Evolutionary conservation across 2,797 vertebrate species (phyloP).

Genomic region (Varecia variegata): DNA sequence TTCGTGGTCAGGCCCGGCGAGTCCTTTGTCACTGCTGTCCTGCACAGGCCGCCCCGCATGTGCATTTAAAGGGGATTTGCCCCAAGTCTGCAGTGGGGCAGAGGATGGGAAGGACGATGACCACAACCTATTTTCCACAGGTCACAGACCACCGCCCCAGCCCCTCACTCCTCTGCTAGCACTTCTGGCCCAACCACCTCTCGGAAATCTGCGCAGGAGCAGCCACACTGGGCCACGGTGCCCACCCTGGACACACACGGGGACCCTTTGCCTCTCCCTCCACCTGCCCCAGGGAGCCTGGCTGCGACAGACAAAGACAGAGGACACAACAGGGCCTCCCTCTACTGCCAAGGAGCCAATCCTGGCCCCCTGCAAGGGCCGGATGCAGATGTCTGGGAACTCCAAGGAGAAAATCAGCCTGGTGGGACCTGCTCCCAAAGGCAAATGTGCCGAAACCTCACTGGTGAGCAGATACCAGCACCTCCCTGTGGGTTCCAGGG

Average conservation of each 20-base stretch:
- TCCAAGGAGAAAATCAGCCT: neutral
- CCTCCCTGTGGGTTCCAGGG: neutral
- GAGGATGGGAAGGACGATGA: rapidly evolving
- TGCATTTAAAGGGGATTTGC: no score
- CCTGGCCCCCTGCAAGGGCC: neutral
- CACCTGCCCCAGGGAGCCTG: neutral
- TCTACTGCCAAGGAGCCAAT: neutral
- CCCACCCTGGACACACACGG: neutral
- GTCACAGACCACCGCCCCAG: neutral
- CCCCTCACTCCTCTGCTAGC: neutral
- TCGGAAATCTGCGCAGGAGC: neutral
- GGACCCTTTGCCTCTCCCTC: no score
- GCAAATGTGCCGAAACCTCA: neutral
- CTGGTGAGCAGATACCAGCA: neutral
- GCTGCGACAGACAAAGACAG: neutral
- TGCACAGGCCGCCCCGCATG: no score
- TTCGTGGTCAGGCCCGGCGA: rapidly evolving
- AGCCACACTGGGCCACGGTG: neutral
- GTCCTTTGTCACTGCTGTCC: no score
- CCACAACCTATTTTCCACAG: rapidly evolving
- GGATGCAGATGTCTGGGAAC: neutral
- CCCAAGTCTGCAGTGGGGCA: no score
- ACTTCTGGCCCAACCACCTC: neutral
- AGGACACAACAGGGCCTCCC: neutral
- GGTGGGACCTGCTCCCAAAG: neutral